Conservation (phyloP, 2,888 invertebrate genomes). For the Rhamnusium bicolor region DNA sequence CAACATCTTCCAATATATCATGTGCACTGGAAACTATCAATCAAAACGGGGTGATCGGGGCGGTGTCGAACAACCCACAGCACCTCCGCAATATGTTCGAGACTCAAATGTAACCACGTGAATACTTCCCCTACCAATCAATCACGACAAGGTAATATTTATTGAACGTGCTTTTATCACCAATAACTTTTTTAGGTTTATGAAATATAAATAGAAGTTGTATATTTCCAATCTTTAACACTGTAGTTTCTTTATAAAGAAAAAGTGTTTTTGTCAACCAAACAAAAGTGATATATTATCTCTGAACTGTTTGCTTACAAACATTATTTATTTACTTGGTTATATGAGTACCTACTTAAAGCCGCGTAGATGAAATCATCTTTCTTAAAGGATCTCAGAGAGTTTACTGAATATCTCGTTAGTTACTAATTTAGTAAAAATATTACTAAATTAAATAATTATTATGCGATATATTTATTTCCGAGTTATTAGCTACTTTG, state of each 20-base stretch:
- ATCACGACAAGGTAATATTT: slow-evolving; percentile 47
- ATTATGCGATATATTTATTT: too few species aligned
- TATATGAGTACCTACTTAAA: neutral
- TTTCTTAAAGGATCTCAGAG: too few species aligned
- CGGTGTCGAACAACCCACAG: slow-evolving; percentile 15
- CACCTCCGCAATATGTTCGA: slow-evolving; percentile 41
- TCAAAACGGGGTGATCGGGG: slow-evolving; percentile 39
- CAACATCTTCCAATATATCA: slow-evolving; percentile 56
- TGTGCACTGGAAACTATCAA: slow-evolving; percentile 55
- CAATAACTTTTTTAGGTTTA: slow-evolving; percentile 18
- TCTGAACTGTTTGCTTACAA: neutral
- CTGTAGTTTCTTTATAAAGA: neutral
- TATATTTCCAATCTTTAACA: neutral
- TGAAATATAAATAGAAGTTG: slow-evolving; percentile 21
- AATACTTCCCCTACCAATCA: slow-evolving; percentile 42
- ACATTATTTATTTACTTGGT: neutral
- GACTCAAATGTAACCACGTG: slow-evolving; percentile 34
- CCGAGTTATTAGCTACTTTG: too few species aligned
- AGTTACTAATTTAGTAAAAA: too few species aligned
- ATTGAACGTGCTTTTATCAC: slow-evolving; percentile 44
- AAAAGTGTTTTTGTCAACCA: neutral
- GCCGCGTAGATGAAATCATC: too few species aligned
- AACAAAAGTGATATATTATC: neutral
- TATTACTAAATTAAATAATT: too few species aligned
- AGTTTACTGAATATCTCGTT: too few species aligned